Evolutionary conservation across 2,888 invertebrate genomes (phyloP).

Genomic region (Cheilosia scutellata): DNA sequence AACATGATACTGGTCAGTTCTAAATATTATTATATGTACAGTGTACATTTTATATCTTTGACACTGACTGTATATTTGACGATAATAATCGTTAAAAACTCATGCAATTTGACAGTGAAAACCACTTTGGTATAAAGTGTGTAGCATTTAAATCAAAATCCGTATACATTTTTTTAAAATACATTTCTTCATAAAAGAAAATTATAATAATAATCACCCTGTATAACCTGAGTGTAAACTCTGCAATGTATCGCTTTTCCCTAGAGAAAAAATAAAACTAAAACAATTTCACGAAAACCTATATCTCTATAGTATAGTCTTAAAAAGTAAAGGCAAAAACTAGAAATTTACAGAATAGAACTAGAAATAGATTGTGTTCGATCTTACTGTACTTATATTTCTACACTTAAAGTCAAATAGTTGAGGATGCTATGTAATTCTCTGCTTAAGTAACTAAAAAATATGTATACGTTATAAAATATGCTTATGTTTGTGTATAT

Average conservation of each 20-base stretch:
- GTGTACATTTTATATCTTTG: too few species aligned
- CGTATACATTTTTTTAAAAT: background rate
- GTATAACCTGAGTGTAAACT: conserved; percentile 26
- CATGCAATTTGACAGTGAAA: too few species aligned
- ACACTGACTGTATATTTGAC: too few species aligned
- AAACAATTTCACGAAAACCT: conserved; percentile 21
- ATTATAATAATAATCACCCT: conserved; percentile 5
- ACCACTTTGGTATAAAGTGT: too few species aligned
- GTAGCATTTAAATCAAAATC: background rate
- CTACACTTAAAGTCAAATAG: conserved; percentile 63
- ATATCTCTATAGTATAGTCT: background rate
- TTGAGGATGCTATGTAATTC: conserved; percentile 70
- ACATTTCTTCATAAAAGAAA: background rate
- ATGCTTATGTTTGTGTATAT: conserved; percentile 59
- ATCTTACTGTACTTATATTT: conserved; percentile 42
- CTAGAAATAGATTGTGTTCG: conserved; percentile 19
- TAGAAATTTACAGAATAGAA: conserved; percentile 29
- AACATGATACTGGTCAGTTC: too few species aligned
- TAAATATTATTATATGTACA: too few species aligned
- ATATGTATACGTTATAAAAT: conserved; percentile 57
- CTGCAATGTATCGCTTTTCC: conserved; percentile 51
- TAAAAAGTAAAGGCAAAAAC: background rate
- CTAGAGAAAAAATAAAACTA: conserved; percentile 6
- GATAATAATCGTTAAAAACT: too few species aligned
- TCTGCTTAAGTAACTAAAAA: conserved; percentile 68